These are phyloP conservation scores for Antennarius maculatus DNA, from an alignment of 2,797 vertebrate genomes.

Conservation along the genomic window DNA sequence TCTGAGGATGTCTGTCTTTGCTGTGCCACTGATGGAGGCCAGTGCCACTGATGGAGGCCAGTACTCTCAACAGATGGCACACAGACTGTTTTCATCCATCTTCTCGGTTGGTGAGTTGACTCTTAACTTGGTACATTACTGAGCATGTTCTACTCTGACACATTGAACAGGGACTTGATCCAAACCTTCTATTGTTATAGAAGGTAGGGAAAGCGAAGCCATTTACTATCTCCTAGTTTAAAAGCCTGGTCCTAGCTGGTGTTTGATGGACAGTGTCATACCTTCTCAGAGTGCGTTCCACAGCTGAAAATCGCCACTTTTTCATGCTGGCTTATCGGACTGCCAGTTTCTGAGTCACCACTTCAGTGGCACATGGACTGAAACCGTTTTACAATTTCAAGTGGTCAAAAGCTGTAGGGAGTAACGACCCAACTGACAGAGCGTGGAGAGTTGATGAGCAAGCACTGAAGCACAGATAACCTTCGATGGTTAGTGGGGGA, in stretches of 20 bases:
- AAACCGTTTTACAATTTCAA: constrained; percentile 45
- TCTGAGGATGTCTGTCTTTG: constrained; percentile 8
- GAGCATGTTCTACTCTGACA: constrained; percentile 29
- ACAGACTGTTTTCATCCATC: constrained; percentile 43
- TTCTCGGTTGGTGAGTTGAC: constrained; percentile 43
- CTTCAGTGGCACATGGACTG: constrained; percentile 25
- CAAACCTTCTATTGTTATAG: constrained; percentile 6
- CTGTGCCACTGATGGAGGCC: constrained; percentile 23
- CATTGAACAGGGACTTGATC: not conserved
- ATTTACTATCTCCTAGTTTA: constrained; percentile 1
- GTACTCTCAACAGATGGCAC: constrained; percentile 48
- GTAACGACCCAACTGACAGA: constrained; percentile 40
- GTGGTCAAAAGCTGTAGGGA: constrained; percentile 29
- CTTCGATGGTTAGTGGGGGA: constrained; percentile 12
- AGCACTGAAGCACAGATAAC: constrained; percentile 38
- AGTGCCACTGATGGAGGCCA: not conserved
- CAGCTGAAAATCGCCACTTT: constrained; percentile 33
- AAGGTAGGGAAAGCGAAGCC: constrained; percentile 10
- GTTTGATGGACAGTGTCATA: constrained; percentile 4
- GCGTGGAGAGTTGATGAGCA: constrained; percentile 31
- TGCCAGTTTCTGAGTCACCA: constrained; percentile 45
- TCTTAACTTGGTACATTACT: constrained; percentile 54
- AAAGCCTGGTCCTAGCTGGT: constrained; percentile 11
- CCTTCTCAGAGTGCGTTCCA: not conserved
- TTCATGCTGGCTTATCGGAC: constrained; percentile 32